Evolutionary conservation across 2,797 vertebrate genomes (phyloP), one percentile per base, ranked within the genome.

Genomic region (Salarias fasciatus): DNA sequence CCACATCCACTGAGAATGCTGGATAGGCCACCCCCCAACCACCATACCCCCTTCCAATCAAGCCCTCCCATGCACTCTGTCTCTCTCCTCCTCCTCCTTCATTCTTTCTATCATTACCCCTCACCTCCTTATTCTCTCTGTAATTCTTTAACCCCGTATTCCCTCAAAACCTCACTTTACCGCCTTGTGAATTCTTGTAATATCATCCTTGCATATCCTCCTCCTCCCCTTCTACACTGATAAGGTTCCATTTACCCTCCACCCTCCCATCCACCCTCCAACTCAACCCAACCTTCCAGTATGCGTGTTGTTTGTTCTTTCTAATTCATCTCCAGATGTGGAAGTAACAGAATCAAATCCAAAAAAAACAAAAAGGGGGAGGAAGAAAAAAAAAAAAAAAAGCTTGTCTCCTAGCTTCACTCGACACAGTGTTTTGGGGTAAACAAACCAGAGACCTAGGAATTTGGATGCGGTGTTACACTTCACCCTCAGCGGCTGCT

Each of bases 1-100:
- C 76, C 76, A 81, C 73, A 88, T 89, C 87, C 86, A 68, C 74
- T 77, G 88, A 91, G 88, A 84, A 71, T 69, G 79, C 71, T 53
- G 66, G 65, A 70, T 74, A 83, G 79, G 49, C 69, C 78, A 47
- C 36, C 69, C 70, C 41, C 61, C 54, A 54, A 48, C 53, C 53
- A 53, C 44, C 45, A 13, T 52, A 72, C 50, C 62, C 79, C 45
- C 55, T 55, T 79, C 70, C 62, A 88, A 83, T 85, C 77, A 79
- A 72, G 76, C 58, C 46, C 69, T 70, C 65, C 75, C 28, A 33
- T 80, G 38, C 60, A 58, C 63, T 73, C 53, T 18, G 53, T 79
- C 28, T 42, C 46, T 75, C 55, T 60, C 77, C 80, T 73, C 72
- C 66, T 69, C 65, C 50, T 36, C 41, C 56, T 61, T 53, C 69